A percentile compares a stretch with the other conserved stretches of the same genome.
These are phyloP conservation scores for Ondatra zibethicus DNA, from an alignment of 2,113 vertebrate genomes.

Conservation along the genomic window DNA sequence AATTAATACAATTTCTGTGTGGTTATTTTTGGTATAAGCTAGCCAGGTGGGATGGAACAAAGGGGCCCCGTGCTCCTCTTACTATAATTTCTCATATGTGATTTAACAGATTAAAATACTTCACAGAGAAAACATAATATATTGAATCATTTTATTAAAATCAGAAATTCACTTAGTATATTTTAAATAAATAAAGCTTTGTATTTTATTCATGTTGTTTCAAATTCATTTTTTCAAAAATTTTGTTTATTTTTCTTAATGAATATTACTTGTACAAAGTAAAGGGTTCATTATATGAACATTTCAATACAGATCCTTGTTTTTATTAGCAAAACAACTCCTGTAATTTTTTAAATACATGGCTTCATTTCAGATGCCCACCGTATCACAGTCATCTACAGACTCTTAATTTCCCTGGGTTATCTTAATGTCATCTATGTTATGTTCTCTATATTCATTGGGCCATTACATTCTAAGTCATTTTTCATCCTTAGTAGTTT, in stretches of 20 bases:
- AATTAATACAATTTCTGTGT: no score
- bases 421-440: background rate
- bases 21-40: no score
- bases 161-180: background rate
- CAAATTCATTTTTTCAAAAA: background rate
- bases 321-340: background rate
- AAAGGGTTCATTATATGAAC: background rate
- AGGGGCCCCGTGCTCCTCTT: no score
- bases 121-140: background rate
- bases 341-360: background rate
- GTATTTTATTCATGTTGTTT: background rate
- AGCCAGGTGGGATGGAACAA: no score
- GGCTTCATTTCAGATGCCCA: background rate
- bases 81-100: background rate
- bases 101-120: background rate
- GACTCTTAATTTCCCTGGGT: background rate
- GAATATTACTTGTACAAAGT: background rate
- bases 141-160: background rate
- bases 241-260: background rate
- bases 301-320: background rate
- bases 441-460: background rate
- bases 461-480: background rate
- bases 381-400: background rate
- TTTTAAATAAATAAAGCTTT: background rate
- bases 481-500: background rate